Evolutionary conservation across 2,888 invertebrate species (phyloP).

Genomic region (Noctuana brunneofusca): DNA sequence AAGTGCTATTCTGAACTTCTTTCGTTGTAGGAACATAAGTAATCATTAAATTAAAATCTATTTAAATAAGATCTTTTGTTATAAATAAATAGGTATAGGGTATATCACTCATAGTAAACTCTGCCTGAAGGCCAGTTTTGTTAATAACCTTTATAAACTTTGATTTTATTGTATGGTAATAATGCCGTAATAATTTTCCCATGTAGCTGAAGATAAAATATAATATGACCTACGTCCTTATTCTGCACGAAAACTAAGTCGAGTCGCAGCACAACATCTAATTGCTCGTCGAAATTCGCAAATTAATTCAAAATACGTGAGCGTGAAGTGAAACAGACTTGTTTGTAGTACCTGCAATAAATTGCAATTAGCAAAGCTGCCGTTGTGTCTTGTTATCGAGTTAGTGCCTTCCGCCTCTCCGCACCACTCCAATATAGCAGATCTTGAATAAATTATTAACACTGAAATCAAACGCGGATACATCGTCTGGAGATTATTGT

Average conservation of each 20-base stretch:
- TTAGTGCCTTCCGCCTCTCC: constrained; percentile 74
- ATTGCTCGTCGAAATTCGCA: constrained; percentile 69
- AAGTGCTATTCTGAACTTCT: too few species aligned
- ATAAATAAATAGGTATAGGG: too few species aligned
- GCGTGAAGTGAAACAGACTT: constrained; percentile 75
- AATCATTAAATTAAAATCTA: too few species aligned
- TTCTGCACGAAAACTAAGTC: constrained; percentile 15
- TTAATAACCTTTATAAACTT: too few species aligned
- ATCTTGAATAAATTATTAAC: constrained; percentile 65
- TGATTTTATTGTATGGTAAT: too few species aligned
- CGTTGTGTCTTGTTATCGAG: constrained; percentile 81
- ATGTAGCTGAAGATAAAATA: too few species aligned
- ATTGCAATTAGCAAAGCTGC: constrained; percentile 81
- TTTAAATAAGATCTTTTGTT: too few species aligned
- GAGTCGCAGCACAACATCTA: constrained; percentile 49
- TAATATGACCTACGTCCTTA: not conserved
- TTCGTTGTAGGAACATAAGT: too few species aligned
- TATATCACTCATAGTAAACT: too few species aligned
- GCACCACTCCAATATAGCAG: constrained; percentile 61
- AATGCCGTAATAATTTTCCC: too few species aligned
- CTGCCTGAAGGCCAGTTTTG: too few species aligned
- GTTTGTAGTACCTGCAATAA: constrained; percentile 82
- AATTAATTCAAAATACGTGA: constrained; percentile 81
- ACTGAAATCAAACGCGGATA: constrained; percentile 43
- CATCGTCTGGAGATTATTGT: constrained; percentile 21